phyloP scores from a whole-genome alignment of 2,113 vertebrate species.

The Australoheros scitulus region DNA sequence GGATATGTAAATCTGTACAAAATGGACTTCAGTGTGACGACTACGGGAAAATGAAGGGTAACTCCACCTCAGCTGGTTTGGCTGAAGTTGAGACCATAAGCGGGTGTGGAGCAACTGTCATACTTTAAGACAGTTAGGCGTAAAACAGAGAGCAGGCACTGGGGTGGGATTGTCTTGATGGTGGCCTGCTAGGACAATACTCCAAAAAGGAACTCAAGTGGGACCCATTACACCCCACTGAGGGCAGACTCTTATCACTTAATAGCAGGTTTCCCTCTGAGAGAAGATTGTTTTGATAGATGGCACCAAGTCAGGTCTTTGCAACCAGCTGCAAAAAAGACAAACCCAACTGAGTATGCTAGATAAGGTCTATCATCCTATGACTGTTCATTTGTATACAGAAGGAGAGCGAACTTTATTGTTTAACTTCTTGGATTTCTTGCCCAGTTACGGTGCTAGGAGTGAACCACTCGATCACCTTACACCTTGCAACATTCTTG shows the following conservation, averaged over 20 bases:
- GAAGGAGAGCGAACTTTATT: slow-evolving; percentile 7
- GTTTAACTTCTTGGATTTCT: slow-evolving; percentile 14
- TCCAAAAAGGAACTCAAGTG: slow-evolving; percentile 71
- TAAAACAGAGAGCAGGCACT: slow-evolving; percentile 10
- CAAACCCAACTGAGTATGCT: slow-evolving; percentile 17
- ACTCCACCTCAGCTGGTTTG: background rate
- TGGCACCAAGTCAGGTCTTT: slow-evolving; percentile 73
- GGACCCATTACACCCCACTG: slow-evolving; percentile 74
- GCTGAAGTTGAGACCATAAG: background rate
- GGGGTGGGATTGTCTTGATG: slow-evolving; percentile 47
- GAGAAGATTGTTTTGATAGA: slow-evolving; percentile 81
- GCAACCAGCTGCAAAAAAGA: slow-evolving; percentile 45
- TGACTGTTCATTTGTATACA: slow-evolving; percentile 41
- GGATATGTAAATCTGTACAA: background rate
- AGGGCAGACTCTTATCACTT: slow-evolving; percentile 80
- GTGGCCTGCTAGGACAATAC: slow-evolving; percentile 65
- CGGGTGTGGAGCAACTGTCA: background rate
- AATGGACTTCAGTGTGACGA: background rate
- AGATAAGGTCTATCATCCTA: slow-evolving; percentile 56
- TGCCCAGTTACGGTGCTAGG: slow-evolving; percentile 49
- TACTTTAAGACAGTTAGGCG: background rate
- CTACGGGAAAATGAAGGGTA: background rate
- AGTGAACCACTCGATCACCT: slow-evolving; percentile 30
- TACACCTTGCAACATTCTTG: slow-evolving; percentile 43
- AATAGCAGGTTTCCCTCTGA: slow-evolving; percentile 79